Base-by-base conservation (phyloP, 2,888 invertebrate species). In the Agrilus cyanescens region DNA sequence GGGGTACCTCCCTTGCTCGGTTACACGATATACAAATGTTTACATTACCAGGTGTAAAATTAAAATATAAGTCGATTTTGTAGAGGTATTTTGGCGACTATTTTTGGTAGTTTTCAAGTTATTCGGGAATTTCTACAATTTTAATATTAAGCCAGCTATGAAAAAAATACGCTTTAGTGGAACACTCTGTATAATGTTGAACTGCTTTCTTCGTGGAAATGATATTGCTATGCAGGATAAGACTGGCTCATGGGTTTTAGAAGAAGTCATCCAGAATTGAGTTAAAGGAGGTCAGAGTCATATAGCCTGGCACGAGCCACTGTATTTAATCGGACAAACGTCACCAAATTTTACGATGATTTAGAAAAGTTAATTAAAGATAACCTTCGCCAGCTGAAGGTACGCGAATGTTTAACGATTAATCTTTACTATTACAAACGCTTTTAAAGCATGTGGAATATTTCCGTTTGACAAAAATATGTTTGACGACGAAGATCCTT, bases 331-430 rank as follows among this genome's bases (percentile, higher is more conserved):
- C 4, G 15, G 34, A 16, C 18, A 25, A 43, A 32, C 34, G 33
- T 43, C 2, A 38, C 37, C 6, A 32, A 25, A 54, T 56, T 58
- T 40, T 56, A 50, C 43, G 48, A 52, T 31, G 57, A 60, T 38
- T 43, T 57, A 32, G 45, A 53, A 50, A 43, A 47, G 18, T 48
- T 56, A 37, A 44, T 53, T 29, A 45, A 13, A 42, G 53, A 45
- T 37, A 43, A 25, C 46, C 46, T 25, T 38, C 33, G n/a, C 48
- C 57, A 48, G 50, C 51, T 6, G 50, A 56, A 49, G 55, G 55
- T 16, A 56, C 53, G 5, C 51, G 57, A 38, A 54, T 63, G 12
- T 63, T 46, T 37, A 65, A 63, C 49, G 32, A 59, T 25, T 59
- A 62, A 50, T 63, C 60, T 15, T 13, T 8, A 52, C 50, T 41